Conservation (phyloP, 1,140 invertebrate species). For the Schlechtendalia chinensis region DNA sequence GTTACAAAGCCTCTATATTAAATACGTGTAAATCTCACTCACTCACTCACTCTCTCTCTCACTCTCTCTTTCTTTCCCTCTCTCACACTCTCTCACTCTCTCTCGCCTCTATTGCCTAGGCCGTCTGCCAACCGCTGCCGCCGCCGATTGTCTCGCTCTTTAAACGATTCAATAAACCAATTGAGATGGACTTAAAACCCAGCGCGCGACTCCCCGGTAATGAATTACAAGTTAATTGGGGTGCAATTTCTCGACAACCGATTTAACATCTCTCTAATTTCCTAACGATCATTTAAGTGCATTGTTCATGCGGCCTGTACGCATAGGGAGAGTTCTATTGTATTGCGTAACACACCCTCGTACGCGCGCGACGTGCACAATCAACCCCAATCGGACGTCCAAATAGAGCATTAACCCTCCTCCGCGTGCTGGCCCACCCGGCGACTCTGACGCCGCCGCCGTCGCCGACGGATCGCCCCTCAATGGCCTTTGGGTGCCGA, state of each 20-base stretch:
- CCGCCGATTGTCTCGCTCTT: conserved; percentile 40
- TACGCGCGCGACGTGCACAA: conserved; percentile 59
- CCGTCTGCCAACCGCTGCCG: background rate
- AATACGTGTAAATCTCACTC: background rate
- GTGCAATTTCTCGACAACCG: conserved; percentile 51
- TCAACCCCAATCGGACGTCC: conserved; percentile 61
- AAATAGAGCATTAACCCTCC: conserved; percentile 56
- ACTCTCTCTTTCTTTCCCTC: background rate
- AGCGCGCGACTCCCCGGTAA: conserved; percentile 31
- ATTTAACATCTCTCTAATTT: conserved; percentile 52
- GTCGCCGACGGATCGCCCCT: conserved; percentile 47
- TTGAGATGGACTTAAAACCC: conserved; percentile 48
- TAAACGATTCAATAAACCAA: conserved; percentile 50
- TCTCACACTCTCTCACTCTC: background rate
- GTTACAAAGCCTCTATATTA: conserved; percentile 22
- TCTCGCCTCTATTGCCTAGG: conserved; percentile 23
- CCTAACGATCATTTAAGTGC: conserved; percentile 52
- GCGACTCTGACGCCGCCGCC: conserved; percentile 52
- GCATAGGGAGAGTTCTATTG: conserved; percentile 44
- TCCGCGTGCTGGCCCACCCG: conserved; percentile 46
- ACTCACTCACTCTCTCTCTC: background rate
- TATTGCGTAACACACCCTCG: conserved; percentile 53
- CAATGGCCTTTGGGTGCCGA: conserved; percentile 50
- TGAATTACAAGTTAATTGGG: conserved; percentile 51
- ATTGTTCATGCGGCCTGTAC: conserved; percentile 44